Evolutionary conservation across 2,888 invertebrate species (phyloP).

Genomic region (Petrophora chlorosata): DNA sequence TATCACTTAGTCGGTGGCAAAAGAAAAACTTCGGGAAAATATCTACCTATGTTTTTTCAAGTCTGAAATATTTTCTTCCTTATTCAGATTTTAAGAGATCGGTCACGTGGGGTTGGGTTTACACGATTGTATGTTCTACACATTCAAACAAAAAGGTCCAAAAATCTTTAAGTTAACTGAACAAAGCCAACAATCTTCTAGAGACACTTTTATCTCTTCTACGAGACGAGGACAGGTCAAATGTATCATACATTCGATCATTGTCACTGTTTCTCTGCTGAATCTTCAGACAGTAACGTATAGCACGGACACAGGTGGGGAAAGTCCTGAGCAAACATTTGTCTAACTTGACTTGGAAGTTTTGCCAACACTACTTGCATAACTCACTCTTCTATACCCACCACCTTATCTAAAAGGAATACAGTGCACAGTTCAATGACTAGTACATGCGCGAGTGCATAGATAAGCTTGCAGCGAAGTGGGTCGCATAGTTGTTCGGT

Average conservation of each 20-base stretch:
- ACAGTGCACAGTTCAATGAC: slow-evolving; percentile 28
- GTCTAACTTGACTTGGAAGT: slow-evolving; percentile 52
- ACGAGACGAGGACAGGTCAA: slow-evolving; percentile 20
- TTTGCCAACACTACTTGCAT: slow-evolving; percentile 35
- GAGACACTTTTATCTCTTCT: slow-evolving; percentile 11
- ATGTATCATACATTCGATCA: slow-evolving; percentile 52
- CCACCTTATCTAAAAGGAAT: slow-evolving; percentile 33
- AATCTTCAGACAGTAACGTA: slow-evolving; percentile 56
- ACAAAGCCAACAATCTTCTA: slow-evolving; percentile 4
- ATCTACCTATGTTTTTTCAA: too few species aligned
- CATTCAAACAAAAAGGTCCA: too few species aligned
- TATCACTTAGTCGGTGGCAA: slow-evolving; percentile 13
- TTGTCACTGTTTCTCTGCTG: slow-evolving; percentile 49
- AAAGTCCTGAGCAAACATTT: slow-evolving; percentile 58
- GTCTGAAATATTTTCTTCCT: too few species aligned
- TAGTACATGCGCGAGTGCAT: slow-evolving; percentile 11
- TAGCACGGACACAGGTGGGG: slow-evolving; percentile 56
- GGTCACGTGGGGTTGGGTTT: too few species aligned
- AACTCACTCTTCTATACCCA: slow-evolving; percentile 19
- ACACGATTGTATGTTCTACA: too few species aligned
- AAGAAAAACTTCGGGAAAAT: slow-evolving; percentile 9
- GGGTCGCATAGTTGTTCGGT: slow-evolving; percentile 39
- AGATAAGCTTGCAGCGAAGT: slow-evolving; percentile 32
- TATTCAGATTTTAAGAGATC: too few species aligned
- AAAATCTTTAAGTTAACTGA: too few species aligned